Conservation (phyloP, 2,888 invertebrate species). For the Entomobrya multifasciata region DNA sequence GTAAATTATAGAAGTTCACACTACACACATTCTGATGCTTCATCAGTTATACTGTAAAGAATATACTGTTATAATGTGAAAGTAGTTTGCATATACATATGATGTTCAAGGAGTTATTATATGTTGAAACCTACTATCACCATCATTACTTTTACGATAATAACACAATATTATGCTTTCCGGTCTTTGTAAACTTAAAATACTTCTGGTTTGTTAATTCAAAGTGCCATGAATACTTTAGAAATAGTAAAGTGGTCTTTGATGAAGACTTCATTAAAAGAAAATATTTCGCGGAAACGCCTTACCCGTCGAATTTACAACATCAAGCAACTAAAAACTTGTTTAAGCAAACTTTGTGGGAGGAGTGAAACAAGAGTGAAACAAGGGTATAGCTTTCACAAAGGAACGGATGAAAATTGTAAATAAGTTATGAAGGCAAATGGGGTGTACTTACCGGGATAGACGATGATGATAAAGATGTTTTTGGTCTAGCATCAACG, state of each 20-base stretch:
- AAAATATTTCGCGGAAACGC: constrained; percentile 40
- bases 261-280: constrained; percentile 48
- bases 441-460: constrained; percentile 50
- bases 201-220: constrained; percentile 34
- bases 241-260: constrained; percentile 49
- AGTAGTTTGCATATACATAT: background rate
- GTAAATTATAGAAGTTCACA: too few relatives aligned
- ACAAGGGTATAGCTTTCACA: constrained; percentile 5
- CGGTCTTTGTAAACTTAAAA: too few relatives aligned
- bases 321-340: constrained; percentile 18
- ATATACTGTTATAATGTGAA: too few relatives aligned
- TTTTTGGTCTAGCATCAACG: background rate
- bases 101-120: background rate
- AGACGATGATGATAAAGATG: constrained; percentile 8
- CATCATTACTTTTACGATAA: background rate
- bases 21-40: too few relatives aligned
- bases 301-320: constrained; percentile 42
- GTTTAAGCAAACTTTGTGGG: constrained; percentile 22
- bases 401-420: constrained; percentile 50
- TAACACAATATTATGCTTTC: constrained; percentile 4
- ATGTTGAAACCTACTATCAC: constrained; percentile 12
- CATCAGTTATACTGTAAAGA: too few relatives aligned
- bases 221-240: constrained; percentile 46
- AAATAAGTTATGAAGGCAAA: constrained; percentile 58
- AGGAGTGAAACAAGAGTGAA: background rate